Conservation (phyloP, 2,113 vertebrate species). For the Camelus dromedarius region DNA sequence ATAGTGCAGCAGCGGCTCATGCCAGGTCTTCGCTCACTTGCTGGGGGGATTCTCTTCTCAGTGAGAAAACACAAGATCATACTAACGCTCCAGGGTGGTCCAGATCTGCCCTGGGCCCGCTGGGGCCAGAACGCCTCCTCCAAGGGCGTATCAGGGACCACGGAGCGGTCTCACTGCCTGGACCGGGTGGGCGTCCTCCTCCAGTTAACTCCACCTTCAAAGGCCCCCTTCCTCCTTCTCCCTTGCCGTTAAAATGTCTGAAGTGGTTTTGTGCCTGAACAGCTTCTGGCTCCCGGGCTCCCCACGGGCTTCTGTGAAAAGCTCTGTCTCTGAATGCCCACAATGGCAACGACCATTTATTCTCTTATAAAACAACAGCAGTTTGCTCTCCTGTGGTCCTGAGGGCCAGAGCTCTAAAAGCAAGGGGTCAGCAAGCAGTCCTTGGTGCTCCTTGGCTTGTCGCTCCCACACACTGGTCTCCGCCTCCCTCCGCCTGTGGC, state of each 20-base stretch:
- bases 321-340: not conserved
- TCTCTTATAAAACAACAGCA: not conserved
- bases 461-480: accelerated
- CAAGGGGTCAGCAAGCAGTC: not conserved
- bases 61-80: not conserved
- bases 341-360: not conserved
- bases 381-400: not conserved
- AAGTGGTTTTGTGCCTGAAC: not conserved
- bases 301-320: not conserved
- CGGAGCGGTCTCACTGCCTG: not conserved
- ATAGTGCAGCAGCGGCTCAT: accelerated
- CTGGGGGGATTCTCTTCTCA: not conserved
- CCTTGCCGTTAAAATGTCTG: not conserved
- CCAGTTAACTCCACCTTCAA: not conserved
- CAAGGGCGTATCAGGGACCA: not conserved
- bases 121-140: not conserved
- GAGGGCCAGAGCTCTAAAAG: not conserved
- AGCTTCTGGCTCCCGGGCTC: too few relatives aligned
- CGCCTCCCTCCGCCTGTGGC: not conserved
- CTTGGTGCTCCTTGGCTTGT: not conserved
- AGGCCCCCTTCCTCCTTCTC: not conserved
- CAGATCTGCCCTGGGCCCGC: not conserved
- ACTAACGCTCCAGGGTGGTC: not conserved
- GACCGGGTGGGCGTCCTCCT: not conserved
- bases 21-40: not conserved